These are phyloP conservation scores for Colletes latitarsis DNA, from an alignment of 1,140 invertebrate genomes.

Conservation along the genomic window DNA sequence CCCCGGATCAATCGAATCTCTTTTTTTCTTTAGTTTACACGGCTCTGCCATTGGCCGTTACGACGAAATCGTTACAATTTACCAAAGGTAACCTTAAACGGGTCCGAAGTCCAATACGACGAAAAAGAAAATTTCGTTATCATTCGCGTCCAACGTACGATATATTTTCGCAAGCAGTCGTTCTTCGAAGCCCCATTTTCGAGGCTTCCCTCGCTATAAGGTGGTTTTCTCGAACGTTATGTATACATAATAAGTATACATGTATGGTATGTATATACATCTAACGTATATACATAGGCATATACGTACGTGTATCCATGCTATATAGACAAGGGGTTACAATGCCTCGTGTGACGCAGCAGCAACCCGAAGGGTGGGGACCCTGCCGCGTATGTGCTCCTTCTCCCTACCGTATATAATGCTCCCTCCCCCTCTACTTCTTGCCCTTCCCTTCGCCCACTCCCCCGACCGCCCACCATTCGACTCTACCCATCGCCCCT, in stretches of 20 bases:
- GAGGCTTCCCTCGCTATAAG: conserved; percentile 40
- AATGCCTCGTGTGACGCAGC: conserved; percentile 73
- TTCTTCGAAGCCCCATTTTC: conserved; percentile 60
- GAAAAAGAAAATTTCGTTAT: conserved; percentile 22
- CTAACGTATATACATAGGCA: background rate
- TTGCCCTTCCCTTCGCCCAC: conserved; percentile 32
- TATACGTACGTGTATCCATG: conserved; percentile 44
- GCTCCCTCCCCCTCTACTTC: conserved; percentile 15
- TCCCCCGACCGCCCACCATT: conserved; percentile 53
- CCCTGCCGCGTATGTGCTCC: conserved; percentile 51
- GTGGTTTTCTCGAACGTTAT: conserved; percentile 42
- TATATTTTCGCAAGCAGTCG: conserved; percentile 1
- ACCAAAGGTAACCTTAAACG: background rate
- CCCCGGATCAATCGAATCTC: background rate
- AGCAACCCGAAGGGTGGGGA: conserved; percentile 54
- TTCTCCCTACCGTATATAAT: conserved; percentile 59
- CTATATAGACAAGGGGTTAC: conserved; percentile 72
- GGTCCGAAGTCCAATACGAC: background rate
- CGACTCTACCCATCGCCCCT: conserved; percentile 55
- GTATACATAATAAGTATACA: background rate
- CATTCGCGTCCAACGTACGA: background rate
- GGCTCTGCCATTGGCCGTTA: background rate
- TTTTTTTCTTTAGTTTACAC: background rate
- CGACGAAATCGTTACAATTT: conserved; percentile 1
- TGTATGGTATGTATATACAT: no score